Evolutionary conservation across 37 sponge, comb jelly and placozoan species (phyloP).

Genomic region (Eunapius fragilis): DNA sequence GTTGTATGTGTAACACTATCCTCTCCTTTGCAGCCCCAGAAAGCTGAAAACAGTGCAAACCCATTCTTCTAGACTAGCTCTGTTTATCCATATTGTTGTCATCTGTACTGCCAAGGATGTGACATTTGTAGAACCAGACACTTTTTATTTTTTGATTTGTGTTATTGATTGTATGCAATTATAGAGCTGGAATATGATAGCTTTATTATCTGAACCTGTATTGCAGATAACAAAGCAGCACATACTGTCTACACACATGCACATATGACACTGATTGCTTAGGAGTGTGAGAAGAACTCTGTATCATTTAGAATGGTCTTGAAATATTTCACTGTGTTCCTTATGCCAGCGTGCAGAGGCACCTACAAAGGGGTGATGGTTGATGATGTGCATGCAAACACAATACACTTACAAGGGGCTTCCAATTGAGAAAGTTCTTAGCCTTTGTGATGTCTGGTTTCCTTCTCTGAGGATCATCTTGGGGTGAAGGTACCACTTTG

Average conservation of each 20-base stretch:
- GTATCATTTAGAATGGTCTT: constrained; percentile 36
- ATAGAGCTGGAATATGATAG: not conserved
- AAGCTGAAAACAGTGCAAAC: not conserved
- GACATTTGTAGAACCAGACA: not conserved
- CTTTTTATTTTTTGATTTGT: not conserved
- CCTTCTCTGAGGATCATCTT: constrained; percentile 88
- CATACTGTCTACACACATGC: not conserved
- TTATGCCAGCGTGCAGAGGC: constrained; percentile 62
- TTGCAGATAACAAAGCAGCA: not conserved
- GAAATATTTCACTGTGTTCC: constrained; percentile 73
- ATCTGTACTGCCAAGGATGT: not conserved
- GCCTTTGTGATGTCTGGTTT: constrained; percentile 85
- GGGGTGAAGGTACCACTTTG: constrained; percentile 37
- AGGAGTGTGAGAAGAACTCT: not conserved
- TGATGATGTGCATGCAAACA: not conserved
- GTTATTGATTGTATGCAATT: not conserved
- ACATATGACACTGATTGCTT: not conserved
- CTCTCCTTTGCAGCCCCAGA: not conserved
- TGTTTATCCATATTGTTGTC: not conserved
- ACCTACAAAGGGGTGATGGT: constrained; percentile 30
- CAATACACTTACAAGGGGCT: constrained; percentile 62
- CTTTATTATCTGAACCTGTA: not conserved
- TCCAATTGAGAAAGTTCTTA: constrained; percentile 63
- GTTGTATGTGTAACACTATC: not conserved
- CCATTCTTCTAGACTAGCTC: not conserved